Evolutionary conservation across 2,888 invertebrate species (phyloP).

Genomic region (Thyatira batis): DNA sequence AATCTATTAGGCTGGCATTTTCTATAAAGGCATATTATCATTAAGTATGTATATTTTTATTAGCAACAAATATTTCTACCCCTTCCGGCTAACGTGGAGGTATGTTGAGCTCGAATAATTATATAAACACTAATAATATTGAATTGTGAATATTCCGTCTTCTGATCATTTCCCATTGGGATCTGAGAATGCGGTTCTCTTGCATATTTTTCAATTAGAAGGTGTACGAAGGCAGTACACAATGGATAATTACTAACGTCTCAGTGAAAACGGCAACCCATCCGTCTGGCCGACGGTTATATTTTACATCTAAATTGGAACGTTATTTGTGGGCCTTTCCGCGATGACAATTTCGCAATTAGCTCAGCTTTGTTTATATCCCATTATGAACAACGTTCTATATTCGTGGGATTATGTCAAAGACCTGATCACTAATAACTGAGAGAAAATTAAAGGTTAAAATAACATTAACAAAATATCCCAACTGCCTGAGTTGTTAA

Average conservation of each 20-base stretch:
- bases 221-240: slow-evolving; percentile 31
- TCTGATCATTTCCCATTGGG: slow-evolving; percentile 21
- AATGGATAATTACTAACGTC: slow-evolving; percentile 54
- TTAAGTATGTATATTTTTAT: too few relatives aligned
- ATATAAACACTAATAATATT: slow-evolving; percentile 12
- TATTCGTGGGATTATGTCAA: background rate
- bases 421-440: background rate
- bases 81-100: background rate
- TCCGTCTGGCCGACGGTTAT: slow-evolving; percentile 39
- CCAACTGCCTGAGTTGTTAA: too few relatives aligned
- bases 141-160: slow-evolving; percentile 8
- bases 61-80: too few relatives aligned
- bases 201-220: slow-evolving; percentile 44
- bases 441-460: background rate
- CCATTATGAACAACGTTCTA: background rate
- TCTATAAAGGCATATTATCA: too few relatives aligned
- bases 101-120: background rate
- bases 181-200: slow-evolving; percentile 18
- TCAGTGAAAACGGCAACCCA: slow-evolving; percentile 45
- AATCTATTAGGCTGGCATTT: too few relatives aligned
- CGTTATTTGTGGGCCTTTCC: slow-evolving; percentile 57
- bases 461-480: too few relatives aligned
- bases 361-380: slow-evolving; percentile 15
- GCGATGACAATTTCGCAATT: slow-evolving; percentile 66
- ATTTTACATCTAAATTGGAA: slow-evolving; percentile 69